Evolutionary conservation across 2,113 vertebrate genomes (phyloP).

Genomic region (Chaetodon auriga): DNA sequence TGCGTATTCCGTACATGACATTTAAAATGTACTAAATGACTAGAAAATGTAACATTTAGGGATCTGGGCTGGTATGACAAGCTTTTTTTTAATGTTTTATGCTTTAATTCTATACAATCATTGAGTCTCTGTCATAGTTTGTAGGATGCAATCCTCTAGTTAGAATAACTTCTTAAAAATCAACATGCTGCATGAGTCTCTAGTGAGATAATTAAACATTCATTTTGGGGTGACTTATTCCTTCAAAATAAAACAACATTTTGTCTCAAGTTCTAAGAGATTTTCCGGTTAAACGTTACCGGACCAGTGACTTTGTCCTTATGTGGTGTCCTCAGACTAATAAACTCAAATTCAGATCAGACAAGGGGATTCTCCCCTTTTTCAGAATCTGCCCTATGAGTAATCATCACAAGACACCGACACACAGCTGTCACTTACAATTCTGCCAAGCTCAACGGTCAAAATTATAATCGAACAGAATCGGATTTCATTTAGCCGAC

Average conservation of each 20-base stretch:
- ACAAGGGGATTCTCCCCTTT: conserved; percentile 57
- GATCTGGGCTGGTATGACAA: too few species aligned
- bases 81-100: too few species aligned
- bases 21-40: not conserved
- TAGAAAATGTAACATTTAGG: not conserved
- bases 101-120: too few species aligned
- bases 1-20: not conserved
- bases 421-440: conserved; percentile 10
- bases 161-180: too few species aligned
- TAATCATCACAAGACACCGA: conserved; percentile 80
- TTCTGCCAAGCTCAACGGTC: not conserved
- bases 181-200: too few species aligned
- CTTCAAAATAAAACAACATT: too few species aligned
- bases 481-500: not conserved
- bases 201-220: too few species aligned
- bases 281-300: not conserved
- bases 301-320: not conserved
- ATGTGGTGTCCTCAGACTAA: conserved; percentile 75
- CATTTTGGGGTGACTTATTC: too few species aligned
- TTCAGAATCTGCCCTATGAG: conserved; percentile 85
- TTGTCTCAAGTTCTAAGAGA: not conserved
- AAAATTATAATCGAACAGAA: conserved; percentile 11
- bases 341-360: conserved; percentile 75
- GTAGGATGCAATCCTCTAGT: too few species aligned
- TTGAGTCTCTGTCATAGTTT: too few species aligned